These are phyloP conservation scores for Saccostrea glomerata DNA, from an alignment of 1,140 invertebrate species.

Conservation along the genomic window DNA sequence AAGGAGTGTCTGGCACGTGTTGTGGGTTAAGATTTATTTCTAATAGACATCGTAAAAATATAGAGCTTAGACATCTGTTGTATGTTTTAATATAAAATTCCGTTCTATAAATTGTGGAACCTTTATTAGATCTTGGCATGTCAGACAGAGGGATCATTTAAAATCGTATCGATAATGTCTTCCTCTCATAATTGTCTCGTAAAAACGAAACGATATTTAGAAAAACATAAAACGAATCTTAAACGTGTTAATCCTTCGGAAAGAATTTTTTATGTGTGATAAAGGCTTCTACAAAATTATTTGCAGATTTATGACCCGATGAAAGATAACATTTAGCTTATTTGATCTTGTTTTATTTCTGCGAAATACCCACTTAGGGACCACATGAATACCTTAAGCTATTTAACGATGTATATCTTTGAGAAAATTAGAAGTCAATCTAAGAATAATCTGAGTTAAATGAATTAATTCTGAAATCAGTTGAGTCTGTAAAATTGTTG, in stretches of 20 bases:
- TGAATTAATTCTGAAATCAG: too few species aligned
- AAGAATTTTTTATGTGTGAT: neutral
- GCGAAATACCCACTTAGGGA: neutral
- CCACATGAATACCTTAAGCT: neutral
- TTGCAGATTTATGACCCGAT: neutral
- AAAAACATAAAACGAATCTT: neutral
- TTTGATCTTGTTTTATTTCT: neutral
- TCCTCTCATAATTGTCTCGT: neutral
- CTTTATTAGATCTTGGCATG: neutral
- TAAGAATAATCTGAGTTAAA: neutral
- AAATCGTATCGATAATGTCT: neutral
- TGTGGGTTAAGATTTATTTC: too few species aligned
- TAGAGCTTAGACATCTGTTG: too few species aligned
- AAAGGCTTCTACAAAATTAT: neutral
- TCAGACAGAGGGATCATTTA: neutral
- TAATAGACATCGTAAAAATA: too few species aligned
- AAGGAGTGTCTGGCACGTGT: too few species aligned
- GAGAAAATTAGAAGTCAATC: neutral
- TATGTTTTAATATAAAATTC: too few species aligned
- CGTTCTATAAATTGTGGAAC: too few species aligned
- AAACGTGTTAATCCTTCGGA: neutral
- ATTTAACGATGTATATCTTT: neutral
- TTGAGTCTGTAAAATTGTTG: too few species aligned
- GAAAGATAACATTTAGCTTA: neutral
- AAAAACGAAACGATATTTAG: neutral